These are phyloP conservation scores for Stichodactyla helianthus DNA, from an alignment of 64 coral and sea anemone genomes.

Conservation along the genomic window DNA sequence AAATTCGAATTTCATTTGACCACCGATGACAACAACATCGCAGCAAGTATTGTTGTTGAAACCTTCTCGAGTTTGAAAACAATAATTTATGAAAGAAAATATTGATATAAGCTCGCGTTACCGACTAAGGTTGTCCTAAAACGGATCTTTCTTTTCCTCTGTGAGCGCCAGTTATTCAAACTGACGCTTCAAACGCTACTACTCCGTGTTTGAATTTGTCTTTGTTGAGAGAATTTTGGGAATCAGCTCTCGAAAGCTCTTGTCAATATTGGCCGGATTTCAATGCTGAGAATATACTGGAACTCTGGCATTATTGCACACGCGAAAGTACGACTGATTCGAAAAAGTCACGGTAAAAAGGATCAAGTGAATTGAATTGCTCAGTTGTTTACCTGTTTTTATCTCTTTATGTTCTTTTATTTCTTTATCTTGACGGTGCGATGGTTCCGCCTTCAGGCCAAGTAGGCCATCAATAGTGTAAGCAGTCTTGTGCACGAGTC, in stretches of 20 bases:
- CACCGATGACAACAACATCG: background rate
- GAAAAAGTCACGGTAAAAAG: no score
- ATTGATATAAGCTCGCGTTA: conserved; percentile 8
- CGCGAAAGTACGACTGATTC: no score
- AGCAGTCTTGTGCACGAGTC: background rate
- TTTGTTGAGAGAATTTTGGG: background rate
- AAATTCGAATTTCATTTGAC: background rate
- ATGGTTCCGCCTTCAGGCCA: conserved; percentile 40
- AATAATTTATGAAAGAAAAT: conserved; percentile 13
- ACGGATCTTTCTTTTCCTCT: background rate
- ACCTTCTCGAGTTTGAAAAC: background rate
- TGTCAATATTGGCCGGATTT: background rate
- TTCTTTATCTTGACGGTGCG: background rate
- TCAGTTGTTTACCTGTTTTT: conserved; percentile 7
- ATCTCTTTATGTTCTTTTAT: background rate
- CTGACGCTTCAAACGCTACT: no score
- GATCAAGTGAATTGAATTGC: background rate
- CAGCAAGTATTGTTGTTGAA: conserved; percentile 6
- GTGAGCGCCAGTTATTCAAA: background rate
- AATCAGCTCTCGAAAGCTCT: background rate
- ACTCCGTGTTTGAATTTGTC: no score
- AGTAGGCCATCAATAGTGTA: conserved; percentile 61
- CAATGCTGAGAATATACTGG: background rate
- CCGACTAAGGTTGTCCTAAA: background rate
- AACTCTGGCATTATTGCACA: background rate